Percentiles rank a stretch among this genome's conserved stretches.
phyloP scores from a whole-genome alignment of 1,140 invertebrate genomes.

The Lerema accius region DNA sequence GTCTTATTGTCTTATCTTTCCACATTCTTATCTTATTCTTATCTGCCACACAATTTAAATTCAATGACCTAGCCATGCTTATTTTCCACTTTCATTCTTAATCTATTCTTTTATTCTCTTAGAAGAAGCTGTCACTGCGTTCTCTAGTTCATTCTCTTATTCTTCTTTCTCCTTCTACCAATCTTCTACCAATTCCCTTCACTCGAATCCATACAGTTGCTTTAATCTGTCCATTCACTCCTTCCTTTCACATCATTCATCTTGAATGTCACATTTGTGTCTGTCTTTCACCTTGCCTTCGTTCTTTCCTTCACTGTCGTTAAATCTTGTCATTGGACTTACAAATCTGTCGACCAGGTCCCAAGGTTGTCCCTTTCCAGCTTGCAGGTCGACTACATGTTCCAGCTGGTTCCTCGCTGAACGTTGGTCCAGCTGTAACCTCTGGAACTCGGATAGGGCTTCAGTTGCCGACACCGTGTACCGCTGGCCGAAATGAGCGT shows the following conservation, averaged over 20 bases:
- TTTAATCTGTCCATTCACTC: background rate
- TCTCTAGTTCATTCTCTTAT: background rate
- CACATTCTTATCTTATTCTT: no score
- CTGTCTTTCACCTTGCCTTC: background rate
- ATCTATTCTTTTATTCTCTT: no score
- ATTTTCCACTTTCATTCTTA: no score
- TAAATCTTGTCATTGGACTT: constrained; percentile 48
- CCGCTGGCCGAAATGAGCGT: constrained; percentile 85
- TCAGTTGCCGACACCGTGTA: constrained; percentile 86
- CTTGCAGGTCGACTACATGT: constrained; percentile 83
- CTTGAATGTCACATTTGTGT: background rate
- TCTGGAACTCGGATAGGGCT: constrained; percentile 87
- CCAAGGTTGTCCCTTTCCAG: constrained; percentile 82
- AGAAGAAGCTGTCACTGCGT: no score
- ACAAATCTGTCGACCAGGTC: constrained; percentile 85
- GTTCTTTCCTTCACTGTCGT: constrained; percentile 29
- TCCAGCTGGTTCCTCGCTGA: constrained; percentile 81
- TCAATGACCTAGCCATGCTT: no score
- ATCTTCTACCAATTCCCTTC: background rate
- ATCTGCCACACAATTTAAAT: no score
- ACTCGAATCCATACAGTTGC: background rate
- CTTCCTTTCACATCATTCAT: background rate
- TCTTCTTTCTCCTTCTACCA: background rate
- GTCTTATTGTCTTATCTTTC: no score
- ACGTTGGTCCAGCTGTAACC: constrained; percentile 82